Conservation (phyloP, 1,140 invertebrate species). For the Gerris buenoi region DNA sequence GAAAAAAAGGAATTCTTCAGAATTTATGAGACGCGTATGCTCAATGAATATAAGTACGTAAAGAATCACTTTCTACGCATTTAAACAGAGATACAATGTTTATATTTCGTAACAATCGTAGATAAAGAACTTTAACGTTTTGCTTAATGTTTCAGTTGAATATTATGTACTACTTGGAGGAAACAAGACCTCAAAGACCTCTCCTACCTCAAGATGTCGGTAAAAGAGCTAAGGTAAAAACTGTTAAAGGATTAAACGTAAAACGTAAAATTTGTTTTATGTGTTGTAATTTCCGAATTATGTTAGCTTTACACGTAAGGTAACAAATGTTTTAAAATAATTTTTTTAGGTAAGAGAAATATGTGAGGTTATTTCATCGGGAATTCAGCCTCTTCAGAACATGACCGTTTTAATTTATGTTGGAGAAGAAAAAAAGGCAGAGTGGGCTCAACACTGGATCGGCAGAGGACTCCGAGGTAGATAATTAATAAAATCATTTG, state of each 20-base stretch:
- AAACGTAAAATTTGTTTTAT: not conserved
- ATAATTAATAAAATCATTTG: no score
- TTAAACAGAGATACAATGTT: no score
- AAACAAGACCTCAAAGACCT: constrained; percentile 66
- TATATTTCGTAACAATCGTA: no score
- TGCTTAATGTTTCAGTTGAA: constrained; percentile 41
- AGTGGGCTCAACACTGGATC: constrained; percentile 89
- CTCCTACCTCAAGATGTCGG: constrained; percentile 74
- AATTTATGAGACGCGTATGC: no score
- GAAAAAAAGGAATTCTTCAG: no score
- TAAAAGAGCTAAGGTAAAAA: constrained; percentile 71
- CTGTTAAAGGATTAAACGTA: no score
- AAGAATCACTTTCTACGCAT: no score
- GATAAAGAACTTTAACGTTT: no score
- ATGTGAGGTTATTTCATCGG: constrained; percentile 71
- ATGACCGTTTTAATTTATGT: constrained; percentile 69
- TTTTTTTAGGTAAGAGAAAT: constrained; percentile 43
- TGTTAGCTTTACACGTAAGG: no score
- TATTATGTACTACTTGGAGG: constrained; percentile 91
- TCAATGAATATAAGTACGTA: no score
- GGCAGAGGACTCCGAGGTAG: constrained; percentile 64
- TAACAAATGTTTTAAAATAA: no score
- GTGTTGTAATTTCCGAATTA: not conserved
- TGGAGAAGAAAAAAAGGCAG: constrained; percentile 69
- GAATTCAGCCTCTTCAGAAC: constrained; percentile 93